Conservation (phyloP, 2,888 invertebrate species). For the Melolontha melolontha region DNA sequence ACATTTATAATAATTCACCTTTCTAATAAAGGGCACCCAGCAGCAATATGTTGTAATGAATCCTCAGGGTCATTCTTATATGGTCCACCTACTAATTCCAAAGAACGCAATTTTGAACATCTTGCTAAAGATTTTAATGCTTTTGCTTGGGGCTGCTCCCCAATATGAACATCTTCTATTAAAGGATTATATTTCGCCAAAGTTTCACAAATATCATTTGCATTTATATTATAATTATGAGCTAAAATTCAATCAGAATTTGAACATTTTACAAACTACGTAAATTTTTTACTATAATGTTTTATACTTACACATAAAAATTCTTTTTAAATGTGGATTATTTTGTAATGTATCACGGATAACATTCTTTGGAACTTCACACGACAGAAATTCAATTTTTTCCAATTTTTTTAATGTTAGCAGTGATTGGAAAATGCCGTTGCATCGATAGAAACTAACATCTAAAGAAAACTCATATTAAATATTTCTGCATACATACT, state of each 20-base stretch:
- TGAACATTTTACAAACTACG: not conserved
- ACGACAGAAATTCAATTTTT: slow-evolving; percentile 50
- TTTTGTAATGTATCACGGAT: slow-evolving; percentile 53
- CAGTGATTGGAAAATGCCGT: slow-evolving; percentile 54
- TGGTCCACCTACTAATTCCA: slow-evolving; percentile 52
- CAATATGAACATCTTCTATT: slow-evolving; percentile 54
- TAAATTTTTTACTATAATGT: slow-evolving; percentile 5
- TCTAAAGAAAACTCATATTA: slow-evolving; percentile 49
- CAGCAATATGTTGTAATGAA: slow-evolving; percentile 56
- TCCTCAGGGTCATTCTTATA: slow-evolving; percentile 57
- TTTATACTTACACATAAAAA: slow-evolving; percentile 52
- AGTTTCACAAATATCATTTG: slow-evolving; percentile 55
- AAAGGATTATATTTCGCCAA: slow-evolving; percentile 52
- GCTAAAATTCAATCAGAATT: slow-evolving; percentile 47
- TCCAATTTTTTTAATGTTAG: slow-evolving; percentile 50
- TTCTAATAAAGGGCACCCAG: slow-evolving; percentile 56
- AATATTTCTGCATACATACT: not conserved
- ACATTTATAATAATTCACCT: slow-evolving; percentile 47
- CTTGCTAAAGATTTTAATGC: slow-evolving; percentile 54
- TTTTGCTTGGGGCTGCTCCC: slow-evolving; percentile 53
- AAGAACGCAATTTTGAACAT: slow-evolving; percentile 53
- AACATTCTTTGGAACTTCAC: slow-evolving; percentile 54
- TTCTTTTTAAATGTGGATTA: slow-evolving; percentile 50
- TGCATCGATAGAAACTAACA: slow-evolving; percentile 53
- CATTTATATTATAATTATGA: slow-evolving; percentile 55